Evolutionary conservation across 2,797 vertebrate species (phyloP).

Genomic region (Rhinophrynus dorsalis): DNA sequence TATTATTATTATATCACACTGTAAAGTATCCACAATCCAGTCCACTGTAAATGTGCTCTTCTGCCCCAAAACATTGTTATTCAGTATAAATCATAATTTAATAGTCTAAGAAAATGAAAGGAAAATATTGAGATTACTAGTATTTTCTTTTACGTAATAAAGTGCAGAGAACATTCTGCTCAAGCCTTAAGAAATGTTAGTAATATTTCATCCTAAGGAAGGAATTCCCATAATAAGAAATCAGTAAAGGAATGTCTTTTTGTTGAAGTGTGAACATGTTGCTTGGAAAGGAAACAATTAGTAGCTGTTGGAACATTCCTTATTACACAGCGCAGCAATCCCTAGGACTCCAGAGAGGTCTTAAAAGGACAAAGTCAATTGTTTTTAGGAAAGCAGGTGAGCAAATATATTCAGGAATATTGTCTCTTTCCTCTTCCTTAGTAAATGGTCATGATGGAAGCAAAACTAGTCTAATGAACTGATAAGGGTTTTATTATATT

Average conservation of each 20-base stretch:
- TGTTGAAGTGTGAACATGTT: slow-evolving; percentile 36
- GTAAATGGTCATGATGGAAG: too few species aligned
- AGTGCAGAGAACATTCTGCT: background rate
- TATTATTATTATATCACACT: too few species aligned
- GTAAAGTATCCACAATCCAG: too few species aligned
- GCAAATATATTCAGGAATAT: slow-evolving; percentile 16
- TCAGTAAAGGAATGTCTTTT: background rate
- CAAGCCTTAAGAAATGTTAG: background rate
- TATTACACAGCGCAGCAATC: background rate
- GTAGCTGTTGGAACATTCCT: slow-evolving; percentile 17
- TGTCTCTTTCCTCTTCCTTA: slow-evolving; percentile 24
- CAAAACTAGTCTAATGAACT: too few species aligned
- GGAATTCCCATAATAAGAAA: background rate
- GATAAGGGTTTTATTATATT: too few species aligned
- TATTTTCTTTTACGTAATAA: background rate
- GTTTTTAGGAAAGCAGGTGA: slow-evolving; percentile 8
- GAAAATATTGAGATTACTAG: too few species aligned
- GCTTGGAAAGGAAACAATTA: slow-evolving; percentile 22
- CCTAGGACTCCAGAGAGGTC: background rate
- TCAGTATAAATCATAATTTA: too few species aligned
- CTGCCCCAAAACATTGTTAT: too few species aligned
- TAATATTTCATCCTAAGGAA: slow-evolving; percentile 7
- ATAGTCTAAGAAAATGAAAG: too few species aligned
- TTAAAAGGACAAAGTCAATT: slow-evolving; percentile 2
- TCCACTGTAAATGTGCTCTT: too few species aligned